A percentile compares a stretch with the other conserved stretches of the same genome.
Evolutionary conservation across 2,113 vertebrate genomes (phyloP).

Genomic region (Carlito syrichta): DNA sequence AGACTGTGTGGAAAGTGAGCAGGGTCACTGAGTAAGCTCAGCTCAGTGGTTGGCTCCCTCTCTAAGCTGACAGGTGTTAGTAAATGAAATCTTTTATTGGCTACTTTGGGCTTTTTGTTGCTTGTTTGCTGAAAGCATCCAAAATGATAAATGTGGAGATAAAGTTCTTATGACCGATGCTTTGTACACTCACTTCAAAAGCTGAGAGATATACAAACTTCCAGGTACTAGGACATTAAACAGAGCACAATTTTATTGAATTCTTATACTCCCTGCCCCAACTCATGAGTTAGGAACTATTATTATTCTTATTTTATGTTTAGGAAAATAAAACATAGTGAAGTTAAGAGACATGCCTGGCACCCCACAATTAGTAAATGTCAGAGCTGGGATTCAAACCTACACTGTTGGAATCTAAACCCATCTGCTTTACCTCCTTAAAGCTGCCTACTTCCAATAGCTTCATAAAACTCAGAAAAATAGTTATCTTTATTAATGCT

Average conservation of each 20-base stretch:
- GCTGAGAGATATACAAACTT: background rate
- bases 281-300: background rate
- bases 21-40: background rate
- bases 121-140: background rate
- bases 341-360: background rate
- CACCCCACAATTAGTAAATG: background rate
- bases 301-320: background rate
- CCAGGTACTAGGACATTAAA: background rate
- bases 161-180: background rate
- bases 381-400: background rate
- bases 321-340: background rate
- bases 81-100: too few species aligned
- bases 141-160: background rate
- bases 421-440: background rate
- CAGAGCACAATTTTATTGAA: background rate
- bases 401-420: background rate
- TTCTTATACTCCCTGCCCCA: background rate
- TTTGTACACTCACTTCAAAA: background rate
- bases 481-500: background rate
- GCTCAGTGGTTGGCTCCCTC: background rate
- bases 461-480: slow-evolving; percentile 15
- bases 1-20: background rate
- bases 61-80: background rate
- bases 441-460: background rate
- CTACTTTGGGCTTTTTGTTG: background rate